Conservation (phyloP, 2,797 vertebrate species). For the Acridotheres tristis region DNA sequence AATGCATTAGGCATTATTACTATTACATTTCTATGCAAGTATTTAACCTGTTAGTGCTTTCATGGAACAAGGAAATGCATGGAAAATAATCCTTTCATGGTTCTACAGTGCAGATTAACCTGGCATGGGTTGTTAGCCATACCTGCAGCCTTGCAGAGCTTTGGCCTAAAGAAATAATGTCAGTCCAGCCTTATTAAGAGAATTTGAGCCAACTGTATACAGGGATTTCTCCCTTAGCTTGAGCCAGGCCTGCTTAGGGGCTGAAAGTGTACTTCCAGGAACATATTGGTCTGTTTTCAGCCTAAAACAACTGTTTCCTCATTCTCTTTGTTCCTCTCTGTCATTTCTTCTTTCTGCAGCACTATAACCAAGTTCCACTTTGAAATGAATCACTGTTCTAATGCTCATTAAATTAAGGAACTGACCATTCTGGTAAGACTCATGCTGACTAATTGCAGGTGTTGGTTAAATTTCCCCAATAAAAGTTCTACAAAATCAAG, state of each 20-base stretch:
- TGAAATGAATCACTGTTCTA: constrained; percentile 62
- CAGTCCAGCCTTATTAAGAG: neutral
- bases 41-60: neutral
- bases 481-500: constrained; percentile 41
- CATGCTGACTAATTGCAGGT: constrained; percentile 62
- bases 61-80: neutral
- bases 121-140: neutral
- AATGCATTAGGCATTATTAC: constrained; percentile 5
- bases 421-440: constrained; percentile 56
- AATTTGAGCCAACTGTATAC: neutral
- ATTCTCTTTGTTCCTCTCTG: constrained; percentile 55
- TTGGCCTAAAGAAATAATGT: neutral
- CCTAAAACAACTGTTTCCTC: constrained; percentile 47
- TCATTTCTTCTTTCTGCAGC: constrained; percentile 48
- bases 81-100: neutral
- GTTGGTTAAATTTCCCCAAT: constrained; percentile 42
- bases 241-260: neutral
- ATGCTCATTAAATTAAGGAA: constrained; percentile 58
- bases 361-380: constrained; percentile 65
- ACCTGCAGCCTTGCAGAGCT: neutral
- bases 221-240: neutral
- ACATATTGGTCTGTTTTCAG: constrained; percentile 30
- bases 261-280: constrained; percentile 59
- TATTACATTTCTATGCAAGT: constrained; percentile 15
- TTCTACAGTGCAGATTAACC: neutral